Evolutionary conservation across 2,797 vertebrate species (phyloP).

Genomic region (Aulostomus chinensis): DNA sequence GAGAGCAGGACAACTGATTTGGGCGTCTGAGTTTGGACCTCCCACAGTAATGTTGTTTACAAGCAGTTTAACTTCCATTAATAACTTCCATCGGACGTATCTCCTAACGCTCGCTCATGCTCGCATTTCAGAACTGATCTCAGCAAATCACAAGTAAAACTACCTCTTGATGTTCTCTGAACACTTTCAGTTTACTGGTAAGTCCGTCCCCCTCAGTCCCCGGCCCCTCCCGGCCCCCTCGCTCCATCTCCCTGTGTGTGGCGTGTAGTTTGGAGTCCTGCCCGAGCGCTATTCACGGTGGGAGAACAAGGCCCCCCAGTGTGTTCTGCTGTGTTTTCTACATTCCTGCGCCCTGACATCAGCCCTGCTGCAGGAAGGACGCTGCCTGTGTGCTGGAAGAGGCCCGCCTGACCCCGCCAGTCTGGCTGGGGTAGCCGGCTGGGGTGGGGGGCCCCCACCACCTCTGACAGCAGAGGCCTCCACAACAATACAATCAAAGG

Average conservation of each 20-base stretch:
- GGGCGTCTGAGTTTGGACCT: no score
- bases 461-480: constrained; percentile 38
- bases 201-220: no score
- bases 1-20: no score
- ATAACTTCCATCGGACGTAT: no score
- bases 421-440: constrained; percentile 52
- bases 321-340: constrained; percentile 72
- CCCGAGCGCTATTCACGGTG: constrained; percentile 53
- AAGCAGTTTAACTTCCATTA: no score
- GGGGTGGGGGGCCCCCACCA: constrained; percentile 21
- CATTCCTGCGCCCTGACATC: constrained; percentile 76
- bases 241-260: constrained; percentile 55
- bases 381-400: constrained; percentile 57
- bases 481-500: constrained; percentile 73
- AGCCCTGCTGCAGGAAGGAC: constrained; percentile 64
- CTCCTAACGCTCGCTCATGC: no score
- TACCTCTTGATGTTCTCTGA: no score
- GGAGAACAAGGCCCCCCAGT: constrained; percentile 76
- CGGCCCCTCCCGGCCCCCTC: neutral
- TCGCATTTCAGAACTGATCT: no score
- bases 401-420: constrained; percentile 54
- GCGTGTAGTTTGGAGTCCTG: constrained; percentile 61
- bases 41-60: no score
- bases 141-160: no score
- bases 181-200: no score